Base-by-base conservation (phyloP, 2,888 invertebrate genomes). In the Dicroscelio sp. region DNA sequence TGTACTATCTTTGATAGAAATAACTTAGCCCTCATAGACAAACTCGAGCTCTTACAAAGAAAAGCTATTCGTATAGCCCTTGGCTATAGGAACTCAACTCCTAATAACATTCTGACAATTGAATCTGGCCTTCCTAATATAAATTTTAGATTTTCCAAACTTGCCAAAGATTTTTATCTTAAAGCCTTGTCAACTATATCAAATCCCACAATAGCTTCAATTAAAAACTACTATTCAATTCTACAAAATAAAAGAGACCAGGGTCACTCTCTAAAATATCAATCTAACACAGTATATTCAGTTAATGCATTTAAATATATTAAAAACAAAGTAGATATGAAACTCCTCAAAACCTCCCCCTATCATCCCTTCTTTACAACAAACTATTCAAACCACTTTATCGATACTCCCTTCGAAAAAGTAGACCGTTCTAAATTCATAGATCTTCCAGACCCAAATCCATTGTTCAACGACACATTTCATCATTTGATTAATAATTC, bases 41-140 rank as follows among this genome's bases (percentile, higher is more conserved):
- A 52, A 52, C n/a, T 20, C n/a, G 65, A 65, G 10, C 14, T 20
- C 2, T 6, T 65, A 2, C 65, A 65, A 33, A 31, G 65, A 33
- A 65, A 73, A 31, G 73, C 73, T 1, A 30, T 73, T 52, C 12
- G 52, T n/a, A 52, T 30, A 30, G 73, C 73, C n/a, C 4, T 73
- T 5, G 73, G 73, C 2, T 73, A 73, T 52, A n/a, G 73, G 8
- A n/a, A 48, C 23, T 52, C 52, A 1, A 73, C 73, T 10, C 73
- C 31, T 31, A 73, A 48, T 30, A 73, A 73, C 2, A 73, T 73
- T 48, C 27, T 71, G 8, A 43, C 20, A 27, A 30, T 48, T 17
- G 71, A 71, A 71, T 10, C 10, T 43, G 71, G 71, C 3, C 2
- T 71, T 8, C 71, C 71, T 17, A 43, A 71, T 17, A 43, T 71